A percentile compares a stretch with the other conserved stretches of the same genome.
Evolutionary conservation across 2,888 invertebrate species (phyloP).

Genomic region (Gastracanthus pulcherrimus): DNA sequence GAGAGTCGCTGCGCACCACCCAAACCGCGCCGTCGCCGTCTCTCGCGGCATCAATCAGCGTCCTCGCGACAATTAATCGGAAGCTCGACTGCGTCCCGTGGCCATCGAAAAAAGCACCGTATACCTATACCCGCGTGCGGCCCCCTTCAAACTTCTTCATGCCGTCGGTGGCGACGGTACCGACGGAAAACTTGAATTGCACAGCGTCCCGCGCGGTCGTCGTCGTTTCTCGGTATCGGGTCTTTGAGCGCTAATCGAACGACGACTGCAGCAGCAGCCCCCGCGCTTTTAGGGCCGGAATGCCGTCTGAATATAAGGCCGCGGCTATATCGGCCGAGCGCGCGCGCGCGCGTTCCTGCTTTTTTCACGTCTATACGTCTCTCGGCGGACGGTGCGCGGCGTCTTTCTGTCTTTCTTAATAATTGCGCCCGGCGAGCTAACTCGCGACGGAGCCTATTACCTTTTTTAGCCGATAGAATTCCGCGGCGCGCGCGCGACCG

Average conservation of each 20-base stretch:
- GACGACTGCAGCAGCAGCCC: neutral
- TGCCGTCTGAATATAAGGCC: constrained; percentile 34
- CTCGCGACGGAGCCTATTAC: neutral
- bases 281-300: constrained; percentile 27
- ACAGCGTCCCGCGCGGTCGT: neutral
- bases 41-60: constrained; percentile 54
- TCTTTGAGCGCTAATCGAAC: constrained; percentile 25
- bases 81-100: constrained; percentile 9
- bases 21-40: too few species aligned
- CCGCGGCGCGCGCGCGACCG: constrained; percentile 10
- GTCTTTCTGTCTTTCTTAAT: constrained; percentile 24
- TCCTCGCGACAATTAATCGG: constrained; percentile 55
- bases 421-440: constrained; percentile 6
- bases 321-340: neutral
- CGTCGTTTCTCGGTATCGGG: constrained; percentile 40
- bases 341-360: constrained; percentile 18
- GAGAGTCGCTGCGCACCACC: neutral
- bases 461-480: constrained; percentile 23
- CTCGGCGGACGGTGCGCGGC: neutral
- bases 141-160: too few species aligned
- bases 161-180: too few species aligned
- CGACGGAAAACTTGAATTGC: constrained; percentile 13
- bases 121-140: too few species aligned
- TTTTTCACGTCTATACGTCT: constrained; percentile 27
- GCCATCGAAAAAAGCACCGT: constrained; percentile 36